A percentile compares a stretch with the other conserved stretches of the same genome.
phyloP scores from a whole-genome alignment of 2,797 vertebrate genomes.

The Xenentodon cancila region DNA sequence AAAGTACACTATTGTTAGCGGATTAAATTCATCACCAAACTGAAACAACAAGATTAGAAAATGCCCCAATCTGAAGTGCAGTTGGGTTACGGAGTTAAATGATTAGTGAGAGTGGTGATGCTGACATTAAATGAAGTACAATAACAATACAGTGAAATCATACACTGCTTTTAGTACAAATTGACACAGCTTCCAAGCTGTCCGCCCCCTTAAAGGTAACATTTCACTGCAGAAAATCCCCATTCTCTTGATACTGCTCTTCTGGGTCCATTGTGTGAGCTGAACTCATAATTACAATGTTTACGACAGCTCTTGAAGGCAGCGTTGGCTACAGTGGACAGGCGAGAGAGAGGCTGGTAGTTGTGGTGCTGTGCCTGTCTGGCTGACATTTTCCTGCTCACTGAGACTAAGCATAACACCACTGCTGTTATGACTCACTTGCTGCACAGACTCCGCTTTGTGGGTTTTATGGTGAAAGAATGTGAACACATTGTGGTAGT shows the following conservation, averaged over 20 bases:
- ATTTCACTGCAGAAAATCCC: slow-evolving; percentile 67
- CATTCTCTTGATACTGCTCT: slow-evolving; percentile 51
- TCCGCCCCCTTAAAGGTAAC: slow-evolving; percentile 58
- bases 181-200: slow-evolving; percentile 49
- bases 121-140: slow-evolving; percentile 18
- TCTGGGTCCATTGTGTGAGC: slow-evolving; percentile 57
- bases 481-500: slow-evolving; percentile 67
- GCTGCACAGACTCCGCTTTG: slow-evolving; percentile 81
- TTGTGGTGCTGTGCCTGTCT: slow-evolving; percentile 71
- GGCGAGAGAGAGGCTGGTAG: slow-evolving; percentile 62
- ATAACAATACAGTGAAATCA: slow-evolving; percentile 44
- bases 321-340: slow-evolving; percentile 62
- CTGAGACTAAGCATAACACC: slow-evolving; percentile 80
- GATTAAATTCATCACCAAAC: slow-evolving; percentile 1
- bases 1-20: too few species aligned
- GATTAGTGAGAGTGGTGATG: slow-evolving; percentile 6
- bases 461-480: slow-evolving; percentile 80
- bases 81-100: slow-evolving; percentile 13
- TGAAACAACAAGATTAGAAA: slow-evolving; percentile 3
- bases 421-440: slow-evolving; percentile 79
- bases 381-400: slow-evolving; percentile 78
- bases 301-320: slow-evolving; percentile 71
- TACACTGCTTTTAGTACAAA: slow-evolving; percentile 44
- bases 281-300: slow-evolving; percentile 76
- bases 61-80: background rate